Evolutionary conservation across 2,888 invertebrate genomes (phyloP), one percentile per base, ranked within the genome.

Genomic region (Andricus curvator): DNA sequence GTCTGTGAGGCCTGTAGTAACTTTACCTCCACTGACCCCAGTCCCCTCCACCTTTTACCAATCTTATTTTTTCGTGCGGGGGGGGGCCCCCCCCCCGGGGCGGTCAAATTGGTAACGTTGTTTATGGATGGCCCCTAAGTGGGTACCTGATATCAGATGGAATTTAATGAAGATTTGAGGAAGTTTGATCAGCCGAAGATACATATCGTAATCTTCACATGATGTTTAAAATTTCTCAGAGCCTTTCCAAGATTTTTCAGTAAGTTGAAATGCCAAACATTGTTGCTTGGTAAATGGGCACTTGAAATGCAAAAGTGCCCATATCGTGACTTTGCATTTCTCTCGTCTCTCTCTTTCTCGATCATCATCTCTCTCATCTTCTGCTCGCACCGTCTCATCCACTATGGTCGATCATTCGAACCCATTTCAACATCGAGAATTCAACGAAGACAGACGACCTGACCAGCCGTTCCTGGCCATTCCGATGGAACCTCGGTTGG

Each of bases 241-340:
- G 25, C 25, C 62, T 62, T 44, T 68, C 15, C 44, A 44, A 44
- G 44, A 68, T 62, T 62, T 62, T 62, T 62, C 25, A 62, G 25
- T 44, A 25, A 56, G 74, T 25, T 74, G 11, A 74, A 74, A 51
- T 74, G 33, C 51, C n/a, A 74, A 51, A 74, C 74, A 56, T 56
- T 74, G 25, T 74, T 33, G 25, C 51, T 74, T 74, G 74, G 20
- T 74, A 74, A 74, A 74, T 56, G 74, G 33, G 9, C 74, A 74
- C 74, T 74, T 33, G 56, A 74, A 74, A 51, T 74, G 74, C 74
- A 74, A 62, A 62, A 74, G 51, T 74, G 33, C 20, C 66, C 66
- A 41, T 56, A 74, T 74, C 74, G 74, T 74, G 51, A 74, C 74
- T 74, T 9, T 22, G 74, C 56, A 74, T 74, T 74, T 74, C 74